Conservation (phyloP, 1,140 invertebrate species). For the Steinernema feltiae region DNA sequence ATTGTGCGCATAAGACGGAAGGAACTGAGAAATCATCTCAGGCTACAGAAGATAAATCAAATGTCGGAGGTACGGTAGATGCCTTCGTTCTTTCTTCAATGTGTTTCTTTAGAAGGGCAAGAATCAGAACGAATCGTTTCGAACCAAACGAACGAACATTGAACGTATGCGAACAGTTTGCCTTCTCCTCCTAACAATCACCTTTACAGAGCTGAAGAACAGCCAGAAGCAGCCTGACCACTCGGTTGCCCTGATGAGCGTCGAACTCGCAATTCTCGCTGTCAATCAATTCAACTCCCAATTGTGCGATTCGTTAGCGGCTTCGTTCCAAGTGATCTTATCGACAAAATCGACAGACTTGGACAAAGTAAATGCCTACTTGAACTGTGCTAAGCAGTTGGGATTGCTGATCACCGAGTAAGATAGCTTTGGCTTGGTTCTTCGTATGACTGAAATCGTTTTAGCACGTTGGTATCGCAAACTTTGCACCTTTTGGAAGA, state of each 20-base stretch:
- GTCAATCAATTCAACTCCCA: not conserved
- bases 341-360: constrained; percentile 9
- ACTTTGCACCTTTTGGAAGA: constrained; percentile 31
- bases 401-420: constrained; percentile 6
- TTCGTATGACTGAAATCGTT: constrained; percentile 11
- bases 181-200: not conserved
- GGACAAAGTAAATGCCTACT: constrained; percentile 14
- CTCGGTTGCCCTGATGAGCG: constrained; percentile 2
- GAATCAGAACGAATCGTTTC: not conserved
- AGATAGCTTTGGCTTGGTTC: constrained; percentile 10
- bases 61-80: constrained; percentile 16
- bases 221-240: not conserved
- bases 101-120: not conserved
- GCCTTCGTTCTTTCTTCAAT: not conserved
- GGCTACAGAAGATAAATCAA: constrained; percentile 22
- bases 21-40: constrained; percentile 11
- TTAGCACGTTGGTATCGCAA: constrained; percentile 20
- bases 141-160: not conserved
- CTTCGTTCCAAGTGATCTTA: constrained; percentile 18
- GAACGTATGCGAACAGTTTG: not conserved
- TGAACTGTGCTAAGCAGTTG: constrained; percentile 16
- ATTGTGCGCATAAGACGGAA: constrained; percentile 4
- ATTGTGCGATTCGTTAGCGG: not conserved
- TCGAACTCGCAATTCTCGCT: not conserved
- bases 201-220: not conserved